Percentiles rank a stretch among this genome's conserved stretches.
Evolutionary conservation across 2,888 invertebrate species (phyloP).

Genomic region (Papilio gigon): DNA sequence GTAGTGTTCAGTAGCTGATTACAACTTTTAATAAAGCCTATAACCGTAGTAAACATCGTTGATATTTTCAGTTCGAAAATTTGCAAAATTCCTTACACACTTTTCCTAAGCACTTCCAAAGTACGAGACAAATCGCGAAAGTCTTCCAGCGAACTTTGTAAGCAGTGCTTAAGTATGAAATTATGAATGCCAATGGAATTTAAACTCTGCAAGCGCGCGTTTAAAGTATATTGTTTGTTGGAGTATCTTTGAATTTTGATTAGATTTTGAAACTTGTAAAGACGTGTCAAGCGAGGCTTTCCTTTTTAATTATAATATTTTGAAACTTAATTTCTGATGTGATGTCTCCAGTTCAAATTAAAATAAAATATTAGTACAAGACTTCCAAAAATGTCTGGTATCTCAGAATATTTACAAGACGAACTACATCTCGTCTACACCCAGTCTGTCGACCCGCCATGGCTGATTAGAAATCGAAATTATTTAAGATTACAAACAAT

Average conservation of each 20-base stretch:
- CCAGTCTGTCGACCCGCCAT: too few species aligned
- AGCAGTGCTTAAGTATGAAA: slow-evolving; percentile 33
- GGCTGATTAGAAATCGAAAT: too few species aligned
- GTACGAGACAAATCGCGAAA: slow-evolving; percentile 24
- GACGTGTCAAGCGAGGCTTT: slow-evolving; percentile 19
- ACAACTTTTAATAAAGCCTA: slow-evolving; percentile 15
- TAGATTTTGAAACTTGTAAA: slow-evolving; percentile 31
- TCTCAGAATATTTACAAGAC: too few species aligned
- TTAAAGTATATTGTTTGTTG: slow-evolving; percentile 23
- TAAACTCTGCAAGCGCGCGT: slow-evolving; percentile 17
- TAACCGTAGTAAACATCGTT: slow-evolving; percentile 16
- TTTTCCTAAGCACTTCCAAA: slow-evolving; percentile 23
- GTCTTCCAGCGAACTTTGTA: slow-evolving; percentile 34
- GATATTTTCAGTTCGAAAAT: slow-evolving; percentile 30
- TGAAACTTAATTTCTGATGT: slow-evolving; percentile 6
- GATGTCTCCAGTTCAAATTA: slow-evolving; percentile 8
- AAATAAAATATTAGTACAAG: too few species aligned
- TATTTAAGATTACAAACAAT: too few species aligned
- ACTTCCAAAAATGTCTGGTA: too few species aligned
- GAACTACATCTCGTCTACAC: too few species aligned
- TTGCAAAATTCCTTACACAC: slow-evolving; percentile 19
- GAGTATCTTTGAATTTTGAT: slow-evolving; percentile 28
- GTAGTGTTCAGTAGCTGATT: background rate
- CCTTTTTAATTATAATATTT: slow-evolving; percentile 29
- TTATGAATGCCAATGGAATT: slow-evolving; percentile 38